These are phyloP conservation scores for Ostrea edulis DNA, from an alignment of 1,140 invertebrate species.

Conservation along the genomic window DNA sequence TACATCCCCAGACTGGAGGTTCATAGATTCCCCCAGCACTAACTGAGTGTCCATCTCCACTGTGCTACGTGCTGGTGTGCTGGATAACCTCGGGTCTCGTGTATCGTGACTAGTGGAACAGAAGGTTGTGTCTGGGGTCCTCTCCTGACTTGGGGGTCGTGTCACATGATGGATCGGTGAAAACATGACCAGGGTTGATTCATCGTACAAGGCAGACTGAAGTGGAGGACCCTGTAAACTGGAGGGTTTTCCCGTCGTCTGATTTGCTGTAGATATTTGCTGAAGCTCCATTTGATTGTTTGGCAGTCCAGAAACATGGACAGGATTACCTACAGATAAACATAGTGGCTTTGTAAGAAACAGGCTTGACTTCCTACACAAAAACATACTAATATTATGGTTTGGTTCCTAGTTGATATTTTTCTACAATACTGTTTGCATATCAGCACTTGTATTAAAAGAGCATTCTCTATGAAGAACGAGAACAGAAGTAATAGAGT, in stretches of 20 bases:
- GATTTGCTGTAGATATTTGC: background rate
- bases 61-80: slow-evolving; percentile 29
- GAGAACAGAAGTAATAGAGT: too few relatives aligned
- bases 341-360: background rate
- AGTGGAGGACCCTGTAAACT: background rate
- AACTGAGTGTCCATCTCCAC: slow-evolving; percentile 13
- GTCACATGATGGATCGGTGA: slow-evolving; percentile 29
- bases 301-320: background rate
- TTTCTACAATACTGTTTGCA: too few relatives aligned
- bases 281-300: background rate
- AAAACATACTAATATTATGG: too few relatives aligned
- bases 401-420: too few relatives aligned
- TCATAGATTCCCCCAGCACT: slow-evolving; percentile 41
- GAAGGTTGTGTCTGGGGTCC: slow-evolving; percentile 13
- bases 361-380: too few relatives aligned
- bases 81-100: background rate
- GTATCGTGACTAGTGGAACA: background rate
- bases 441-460: too few relatives aligned
- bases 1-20: slow-evolving; percentile 24
- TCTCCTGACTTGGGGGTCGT: background rate
- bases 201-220: slow-evolving; percentile 3
- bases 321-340: background rate
- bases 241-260: background rate
- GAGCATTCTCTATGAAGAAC: too few relatives aligned
- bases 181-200: slow-evolving; percentile 23